Percentiles rank a stretch among this genome's conserved stretches.
Evolutionary conservation across 1,140 invertebrate species (phyloP).

Genomic region (Drosophila prosaltans): DNA sequence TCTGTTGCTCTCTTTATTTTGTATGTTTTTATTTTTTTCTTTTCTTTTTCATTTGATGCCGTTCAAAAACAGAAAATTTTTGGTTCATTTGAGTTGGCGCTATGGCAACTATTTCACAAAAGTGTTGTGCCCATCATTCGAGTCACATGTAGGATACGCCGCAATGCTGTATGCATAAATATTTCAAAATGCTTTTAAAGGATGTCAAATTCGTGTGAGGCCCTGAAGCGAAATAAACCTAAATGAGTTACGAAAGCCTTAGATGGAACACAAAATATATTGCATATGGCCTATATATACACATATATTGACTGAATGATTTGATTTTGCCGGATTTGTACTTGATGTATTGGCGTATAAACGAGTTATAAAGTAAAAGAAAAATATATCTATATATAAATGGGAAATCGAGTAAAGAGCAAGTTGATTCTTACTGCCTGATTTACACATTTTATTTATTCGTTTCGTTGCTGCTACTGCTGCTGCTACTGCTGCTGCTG

Average conservation of each 20-base stretch:
- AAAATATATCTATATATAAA: neutral
- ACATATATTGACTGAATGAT: neutral
- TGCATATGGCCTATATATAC: neutral
- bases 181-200: slow-evolving; percentile 66
- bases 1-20: slow-evolving; percentile 16
- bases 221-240: neutral
- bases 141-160: slow-evolving; percentile 59
- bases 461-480: neutral
- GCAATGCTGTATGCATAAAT: slow-evolving; percentile 77
- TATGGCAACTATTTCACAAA: slow-evolving; percentile 19
- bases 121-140: slow-evolving; percentile 39
- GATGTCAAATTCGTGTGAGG: neutral
- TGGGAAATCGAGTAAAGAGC: neutral
- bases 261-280: neutral
- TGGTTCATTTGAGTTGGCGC: neutral
- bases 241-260: slow-evolving; percentile 4
- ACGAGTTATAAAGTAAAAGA: neutral
- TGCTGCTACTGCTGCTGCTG: no score
- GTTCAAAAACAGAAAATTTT: slow-evolving; percentile 36
- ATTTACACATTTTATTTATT: slow-evolving; percentile 4
- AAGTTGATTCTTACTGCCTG: slow-evolving; percentile 1
- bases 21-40: slow-evolving; percentile 13
- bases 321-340: neutral
- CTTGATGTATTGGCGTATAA: neutral
- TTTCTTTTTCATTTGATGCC: slow-evolving; percentile 22